Conservation (phyloP, 2,797 vertebrate genomes). For the Botia almorhae region DNA sequence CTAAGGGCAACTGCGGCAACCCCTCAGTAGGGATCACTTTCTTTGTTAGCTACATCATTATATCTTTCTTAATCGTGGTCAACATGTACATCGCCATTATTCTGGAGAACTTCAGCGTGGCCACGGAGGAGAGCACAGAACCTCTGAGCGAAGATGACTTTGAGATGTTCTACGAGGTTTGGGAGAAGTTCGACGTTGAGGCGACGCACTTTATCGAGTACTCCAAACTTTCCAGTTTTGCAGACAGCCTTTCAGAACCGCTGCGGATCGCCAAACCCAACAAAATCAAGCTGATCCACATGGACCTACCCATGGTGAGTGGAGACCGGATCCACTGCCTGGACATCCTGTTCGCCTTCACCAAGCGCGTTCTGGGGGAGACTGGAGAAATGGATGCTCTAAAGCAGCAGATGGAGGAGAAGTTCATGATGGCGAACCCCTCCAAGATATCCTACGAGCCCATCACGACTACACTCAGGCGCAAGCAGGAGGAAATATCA, state of each 20-base stretch:
- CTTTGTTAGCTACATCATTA: conserved; percentile 98
- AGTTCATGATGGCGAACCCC: conserved; percentile 95
- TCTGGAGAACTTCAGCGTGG: conserved; percentile 98
- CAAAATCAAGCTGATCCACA: conserved; percentile 90
- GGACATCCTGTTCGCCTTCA: conserved; percentile 99
- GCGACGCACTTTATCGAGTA: conserved; percentile 98
- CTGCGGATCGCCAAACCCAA: conserved; percentile 95
- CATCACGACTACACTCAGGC: conserved; percentile 92
- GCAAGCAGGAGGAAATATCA: conserved; percentile 93
- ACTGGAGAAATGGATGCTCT: conserved; percentile 97
- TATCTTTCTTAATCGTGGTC: conserved; percentile 98
- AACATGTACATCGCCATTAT: conserved; percentile 99
- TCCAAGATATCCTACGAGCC: conserved; percentile 96
- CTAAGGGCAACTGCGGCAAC: conserved; percentile 91
- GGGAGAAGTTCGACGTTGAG: conserved; percentile 97
- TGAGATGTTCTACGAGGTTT: conserved; percentile 99
- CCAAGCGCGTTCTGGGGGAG: conserved; percentile 96
- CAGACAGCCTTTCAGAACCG: conserved; percentile 90
- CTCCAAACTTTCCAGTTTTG: conserved; percentile 88
- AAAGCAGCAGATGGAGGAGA: conserved; percentile 99
- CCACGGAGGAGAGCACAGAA: conserved; percentile 98
- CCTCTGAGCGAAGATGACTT: conserved; percentile 98
- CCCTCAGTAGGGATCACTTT: conserved; percentile 94
- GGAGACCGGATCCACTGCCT: conserved; percentile 97
- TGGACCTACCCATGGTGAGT: conserved; percentile 99